phyloP scores from a whole-genome alignment of 2,888 invertebrate genomes.

The Anodontia alba region DNA sequence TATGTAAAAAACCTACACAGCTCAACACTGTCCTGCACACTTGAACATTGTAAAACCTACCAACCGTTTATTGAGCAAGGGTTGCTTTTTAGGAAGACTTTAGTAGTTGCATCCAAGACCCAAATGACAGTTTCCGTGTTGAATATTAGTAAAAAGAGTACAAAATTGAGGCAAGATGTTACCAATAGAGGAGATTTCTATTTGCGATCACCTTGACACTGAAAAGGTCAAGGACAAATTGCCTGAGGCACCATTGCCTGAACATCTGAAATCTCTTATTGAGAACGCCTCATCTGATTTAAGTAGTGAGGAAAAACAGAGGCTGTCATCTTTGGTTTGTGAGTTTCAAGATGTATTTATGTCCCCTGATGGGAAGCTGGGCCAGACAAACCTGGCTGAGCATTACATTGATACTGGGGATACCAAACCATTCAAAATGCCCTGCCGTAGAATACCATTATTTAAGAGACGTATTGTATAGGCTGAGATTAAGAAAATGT shows the following conservation, averaged over 20 bases:
- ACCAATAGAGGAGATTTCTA: background rate
- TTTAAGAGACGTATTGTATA: constrained; percentile 7
- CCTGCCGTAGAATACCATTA: constrained; percentile 18
- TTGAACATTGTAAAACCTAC: background rate
- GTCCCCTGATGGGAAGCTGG: constrained; percentile 3
- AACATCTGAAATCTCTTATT: no score
- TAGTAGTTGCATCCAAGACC: background rate
- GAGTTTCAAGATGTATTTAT: constrained; percentile 13
- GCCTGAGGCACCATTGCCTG: background rate
- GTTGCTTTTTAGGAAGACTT: background rate
- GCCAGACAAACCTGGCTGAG: background rate
- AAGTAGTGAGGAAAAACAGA: no score
- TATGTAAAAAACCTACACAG: background rate
- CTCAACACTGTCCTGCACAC: background rate
- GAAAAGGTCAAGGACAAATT: no score
- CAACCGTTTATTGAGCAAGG: background rate
- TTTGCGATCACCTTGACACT: no score
- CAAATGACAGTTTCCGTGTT: constrained; percentile 11
- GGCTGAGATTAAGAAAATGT: constrained; percentile 31
- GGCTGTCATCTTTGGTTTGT: background rate
- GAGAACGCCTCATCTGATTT: background rate
- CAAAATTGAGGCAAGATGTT: background rate
- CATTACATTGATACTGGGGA: constrained; percentile 11
- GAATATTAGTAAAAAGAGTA: background rate
- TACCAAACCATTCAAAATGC: no score